A percentile compares a stretch with the other conserved stretches of the same genome.
Evolutionary conservation across 1,140 invertebrate genomes (phyloP).

Genomic region (Brachionus paranguensis): DNA sequence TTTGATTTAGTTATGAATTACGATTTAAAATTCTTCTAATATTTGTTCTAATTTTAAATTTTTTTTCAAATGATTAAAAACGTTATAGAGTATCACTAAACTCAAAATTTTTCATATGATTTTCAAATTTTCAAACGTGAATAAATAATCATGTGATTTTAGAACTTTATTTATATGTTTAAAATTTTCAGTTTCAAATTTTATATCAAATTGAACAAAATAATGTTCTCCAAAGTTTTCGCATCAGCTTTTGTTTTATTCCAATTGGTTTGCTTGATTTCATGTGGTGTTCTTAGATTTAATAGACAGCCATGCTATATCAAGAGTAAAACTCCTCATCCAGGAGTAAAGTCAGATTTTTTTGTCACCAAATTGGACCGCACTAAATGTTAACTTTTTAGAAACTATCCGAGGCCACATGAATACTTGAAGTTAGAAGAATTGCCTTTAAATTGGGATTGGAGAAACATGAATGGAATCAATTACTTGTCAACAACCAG

Average conservation of each 20-base stretch:
- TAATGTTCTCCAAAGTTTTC: background rate
- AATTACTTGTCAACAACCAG: conserved; percentile 57
- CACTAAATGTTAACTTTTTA: background rate
- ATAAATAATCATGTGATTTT: background rate
- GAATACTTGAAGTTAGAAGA: conserved; percentile 45
- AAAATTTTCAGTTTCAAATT: background rate
- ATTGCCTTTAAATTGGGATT: conserved; percentile 49
- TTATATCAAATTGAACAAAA: background rate
- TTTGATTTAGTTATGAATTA: too few relatives aligned
- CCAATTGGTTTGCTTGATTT: background rate
- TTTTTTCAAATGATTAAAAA: background rate
- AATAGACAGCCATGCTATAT: conserved; percentile 25
- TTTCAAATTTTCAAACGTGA: background rate
- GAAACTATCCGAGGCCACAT: conserved; percentile 48
- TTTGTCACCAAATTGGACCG: too few relatives aligned
- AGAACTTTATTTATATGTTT: background rate
- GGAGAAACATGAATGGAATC: conserved; percentile 56
- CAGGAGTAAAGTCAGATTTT: conserved; percentile 6
- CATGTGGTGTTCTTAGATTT: background rate
- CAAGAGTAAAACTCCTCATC: background rate
- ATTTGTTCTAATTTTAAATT: too few relatives aligned
- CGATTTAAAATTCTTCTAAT: too few relatives aligned
- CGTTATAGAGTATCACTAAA: background rate
- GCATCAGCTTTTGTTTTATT: conserved; percentile 36
- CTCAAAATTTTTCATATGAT: background rate